Evolutionary conservation across 2,888 invertebrate species (phyloP).

Genomic region (Hydrotaea cyrtoneurina): DNA sequence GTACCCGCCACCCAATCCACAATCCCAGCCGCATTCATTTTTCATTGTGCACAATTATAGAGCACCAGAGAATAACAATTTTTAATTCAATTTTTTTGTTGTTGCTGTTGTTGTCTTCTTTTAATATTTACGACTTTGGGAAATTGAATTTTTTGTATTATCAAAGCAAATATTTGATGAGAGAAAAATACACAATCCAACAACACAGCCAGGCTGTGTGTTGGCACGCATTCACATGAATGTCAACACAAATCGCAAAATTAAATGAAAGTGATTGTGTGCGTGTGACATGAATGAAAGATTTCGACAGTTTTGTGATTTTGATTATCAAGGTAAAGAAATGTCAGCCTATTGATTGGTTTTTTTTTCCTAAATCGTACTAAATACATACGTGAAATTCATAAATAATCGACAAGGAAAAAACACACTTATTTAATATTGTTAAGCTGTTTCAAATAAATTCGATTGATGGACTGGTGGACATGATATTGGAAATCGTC

Average conservation of each 20-base stretch:
- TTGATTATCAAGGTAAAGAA: not conserved
- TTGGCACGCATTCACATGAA: not conserved
- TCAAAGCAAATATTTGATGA: constrained; percentile 5
- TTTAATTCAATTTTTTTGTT: not conserved
- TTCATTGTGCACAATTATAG: not conserved
- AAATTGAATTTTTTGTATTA: constrained; percentile 14
- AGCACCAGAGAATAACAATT: not conserved
- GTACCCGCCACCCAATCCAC: not conserved
- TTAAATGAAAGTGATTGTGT: constrained; percentile 19
- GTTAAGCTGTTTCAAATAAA: too few species aligned
- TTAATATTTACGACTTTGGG: constrained; percentile 11
- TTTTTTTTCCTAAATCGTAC: too few species aligned
- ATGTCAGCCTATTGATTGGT: not conserved
- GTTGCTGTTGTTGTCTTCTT: not conserved
- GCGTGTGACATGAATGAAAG: constrained; percentile 9
- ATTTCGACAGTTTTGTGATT: not conserved
- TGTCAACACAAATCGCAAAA: constrained; percentile 8
- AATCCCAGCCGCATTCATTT: not conserved
- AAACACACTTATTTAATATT: too few species aligned
- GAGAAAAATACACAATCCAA: not conserved
- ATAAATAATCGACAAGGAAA: too few species aligned
- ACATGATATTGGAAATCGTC: too few species aligned
- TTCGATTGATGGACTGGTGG: too few species aligned
- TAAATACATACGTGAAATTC: too few species aligned
- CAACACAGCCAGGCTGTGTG: not conserved